These are phyloP conservation scores for Dioctria linearis DNA, from an alignment of 2,888 invertebrate species.

Conservation along the genomic window DNA sequence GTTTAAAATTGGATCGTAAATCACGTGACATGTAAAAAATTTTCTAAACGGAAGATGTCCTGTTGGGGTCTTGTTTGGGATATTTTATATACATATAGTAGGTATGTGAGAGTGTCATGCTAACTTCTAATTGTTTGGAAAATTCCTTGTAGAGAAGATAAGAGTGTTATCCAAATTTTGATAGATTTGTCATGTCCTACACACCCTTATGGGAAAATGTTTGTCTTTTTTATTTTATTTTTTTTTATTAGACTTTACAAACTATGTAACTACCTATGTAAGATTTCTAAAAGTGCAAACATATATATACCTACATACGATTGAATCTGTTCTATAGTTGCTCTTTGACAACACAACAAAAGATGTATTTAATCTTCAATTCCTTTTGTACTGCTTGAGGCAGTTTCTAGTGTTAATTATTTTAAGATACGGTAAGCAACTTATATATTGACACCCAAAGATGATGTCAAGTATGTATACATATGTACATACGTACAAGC, in stretches of 20 bases:
- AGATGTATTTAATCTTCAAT: not conserved
- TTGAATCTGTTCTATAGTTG: not conserved
- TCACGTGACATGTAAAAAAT: conserved; percentile 5
- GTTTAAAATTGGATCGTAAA: conserved; percentile 16
- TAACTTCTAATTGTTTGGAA: not conserved
- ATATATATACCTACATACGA: too few species aligned
- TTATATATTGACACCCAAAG: not conserved
- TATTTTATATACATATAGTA: not conserved
- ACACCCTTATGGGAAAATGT: not conserved
- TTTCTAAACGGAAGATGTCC: conserved; percentile 28
- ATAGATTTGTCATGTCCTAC: conserved; percentile 1
- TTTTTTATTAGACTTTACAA: too few species aligned
- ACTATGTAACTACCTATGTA: not conserved
- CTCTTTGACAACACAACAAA: not conserved
- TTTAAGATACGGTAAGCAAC: not conserved
- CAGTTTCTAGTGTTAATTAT: not conserved
- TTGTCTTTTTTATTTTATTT: not conserved
- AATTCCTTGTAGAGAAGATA: not conserved
- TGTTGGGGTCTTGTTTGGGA: not conserved
- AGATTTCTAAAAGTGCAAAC: not conserved
- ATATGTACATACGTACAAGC: not conserved
- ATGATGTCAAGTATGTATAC: not conserved
- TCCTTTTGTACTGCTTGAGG: not conserved
- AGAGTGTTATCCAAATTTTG: not conserved
- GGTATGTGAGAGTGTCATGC: not conserved